Evolutionary conservation across 1,140 invertebrate species (phyloP), one percentile per base, ranked within the genome.

Genomic region (Meloidogyne chitwoodi): DNA sequence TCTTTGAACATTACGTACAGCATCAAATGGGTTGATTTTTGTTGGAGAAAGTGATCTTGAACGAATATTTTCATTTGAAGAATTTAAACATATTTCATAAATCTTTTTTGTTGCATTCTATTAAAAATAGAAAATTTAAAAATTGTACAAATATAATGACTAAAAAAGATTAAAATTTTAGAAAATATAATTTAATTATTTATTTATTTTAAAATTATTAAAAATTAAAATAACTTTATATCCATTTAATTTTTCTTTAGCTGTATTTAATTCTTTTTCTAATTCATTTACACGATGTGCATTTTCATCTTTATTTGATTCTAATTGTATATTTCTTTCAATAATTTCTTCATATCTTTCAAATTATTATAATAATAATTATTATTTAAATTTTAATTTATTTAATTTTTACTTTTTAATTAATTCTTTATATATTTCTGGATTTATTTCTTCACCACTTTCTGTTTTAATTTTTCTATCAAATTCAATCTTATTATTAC

Each of bases 251-350:
- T 79, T 77, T 27, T 86, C 85, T 68, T 79, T 84, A 14, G 80
- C 83, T 24, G 81, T 68, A 26, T 81, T 75, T 12, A 86, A 68
- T 74, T 86, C 85, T 27, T 81, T 71, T 72, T 86, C 85, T 19
- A 87, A 62, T 26, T 86, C 85, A 63, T 72, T 75, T 41, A 86
- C 80, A 66, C 84, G 85, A 31, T 84, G 76, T 16, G 70, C 84
- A 66, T 76, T 79, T 63, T 87, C 85, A 75, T 86, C 85, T n/a
- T 86, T 84, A 38, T 75, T 81, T n/a, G 86, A 82, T 65, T 86
- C 85, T 19, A 86, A 71, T 65, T 87, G 81, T 48, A 86, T 86
- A 76, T 86, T 86, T 61, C 85, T 74, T 66, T 86, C 85, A 71
- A 86, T 87, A 0, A 84, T 81, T 68, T 86, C 85, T 77, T 86